Percentiles rank a stretch among this genome's conserved stretches.
Conservation (phyloP, 2,888 invertebrate genomes). For the Acrobasis repandana region DNA sequence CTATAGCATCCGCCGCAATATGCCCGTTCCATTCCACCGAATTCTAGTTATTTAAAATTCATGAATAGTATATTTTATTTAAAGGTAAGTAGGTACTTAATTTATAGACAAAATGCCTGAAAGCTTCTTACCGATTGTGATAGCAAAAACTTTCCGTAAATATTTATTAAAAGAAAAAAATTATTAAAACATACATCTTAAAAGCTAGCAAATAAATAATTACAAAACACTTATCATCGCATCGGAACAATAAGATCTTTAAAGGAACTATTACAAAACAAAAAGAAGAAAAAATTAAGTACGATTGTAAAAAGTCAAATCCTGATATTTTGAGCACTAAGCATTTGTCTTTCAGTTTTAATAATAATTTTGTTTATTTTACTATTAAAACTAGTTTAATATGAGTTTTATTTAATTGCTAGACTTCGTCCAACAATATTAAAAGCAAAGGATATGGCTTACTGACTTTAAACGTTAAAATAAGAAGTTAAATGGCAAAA, state of each 20-base stretch:
- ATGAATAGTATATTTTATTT: no score
- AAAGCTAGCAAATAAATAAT: conserved; percentile 41
- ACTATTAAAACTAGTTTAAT: no score
- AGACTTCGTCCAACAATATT: no score
- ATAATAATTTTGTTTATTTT: no score
- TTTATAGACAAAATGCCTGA: conserved; percentile 52
- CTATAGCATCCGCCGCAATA: no score
- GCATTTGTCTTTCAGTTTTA: background rate
- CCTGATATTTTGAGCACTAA: conserved; percentile 23
- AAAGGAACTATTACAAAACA: conserved; percentile 26
- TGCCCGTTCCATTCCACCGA: no score
- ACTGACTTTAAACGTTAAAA: no score
- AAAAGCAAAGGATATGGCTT: no score
- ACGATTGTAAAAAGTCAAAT: conserved; percentile 14
- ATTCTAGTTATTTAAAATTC: no score
- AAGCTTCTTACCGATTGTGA: conserved; percentile 81
- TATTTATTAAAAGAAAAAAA: conserved; percentile 60
- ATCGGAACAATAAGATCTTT: conserved; percentile 24
- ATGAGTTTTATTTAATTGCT: no score
- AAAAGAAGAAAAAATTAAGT: conserved; percentile 21
- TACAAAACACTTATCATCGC: conserved; percentile 34
- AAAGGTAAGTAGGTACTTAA: no score
- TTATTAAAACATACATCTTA: conserved; percentile 46
- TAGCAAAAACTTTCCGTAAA: conserved; percentile 45
- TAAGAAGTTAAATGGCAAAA: no score